These are phyloP conservation scores for Chironomus striatipennis DNA, from an alignment of 1,140 invertebrate species.

Conservation along the genomic window DNA sequence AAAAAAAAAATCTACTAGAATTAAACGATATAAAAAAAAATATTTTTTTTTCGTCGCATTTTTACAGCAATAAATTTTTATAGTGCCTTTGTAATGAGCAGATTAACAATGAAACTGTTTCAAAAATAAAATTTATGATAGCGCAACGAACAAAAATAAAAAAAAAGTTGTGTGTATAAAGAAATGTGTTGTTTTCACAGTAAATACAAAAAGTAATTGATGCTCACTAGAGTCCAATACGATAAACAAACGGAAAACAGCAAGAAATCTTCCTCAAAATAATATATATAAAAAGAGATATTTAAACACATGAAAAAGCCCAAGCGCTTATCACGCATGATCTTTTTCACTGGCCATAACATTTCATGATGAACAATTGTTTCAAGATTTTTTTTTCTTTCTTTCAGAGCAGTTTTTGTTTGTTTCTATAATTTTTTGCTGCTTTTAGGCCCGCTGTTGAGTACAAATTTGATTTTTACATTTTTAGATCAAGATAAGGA, in stretches of 20 bases:
- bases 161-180: background rate
- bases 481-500: background rate
- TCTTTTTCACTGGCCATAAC: constrained; percentile 18
- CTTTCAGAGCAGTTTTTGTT: background rate
- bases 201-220: background rate
- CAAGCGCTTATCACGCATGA: constrained; percentile 14
- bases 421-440: constrained; percentile 20
- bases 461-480: background rate
- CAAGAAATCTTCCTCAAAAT: background rate
- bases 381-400: background rate
- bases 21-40: background rate
- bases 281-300: background rate
- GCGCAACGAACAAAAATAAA: background rate
- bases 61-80: constrained; percentile 21
- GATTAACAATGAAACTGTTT: constrained; percentile 18
- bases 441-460: background rate
- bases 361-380: constrained; percentile 3
- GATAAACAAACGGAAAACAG: constrained; percentile 19
- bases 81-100: background rate
- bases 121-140: constrained; percentile 23
- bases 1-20: background rate
- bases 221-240: constrained; percentile 19
- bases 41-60: background rate
- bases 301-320: background rate
- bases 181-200: too few species aligned